Evolutionary conservation across 2,797 vertebrate genomes (phyloP), one percentile per base, ranked within the genome.

Genomic region (Schizothorax lantsangensis): DNA sequence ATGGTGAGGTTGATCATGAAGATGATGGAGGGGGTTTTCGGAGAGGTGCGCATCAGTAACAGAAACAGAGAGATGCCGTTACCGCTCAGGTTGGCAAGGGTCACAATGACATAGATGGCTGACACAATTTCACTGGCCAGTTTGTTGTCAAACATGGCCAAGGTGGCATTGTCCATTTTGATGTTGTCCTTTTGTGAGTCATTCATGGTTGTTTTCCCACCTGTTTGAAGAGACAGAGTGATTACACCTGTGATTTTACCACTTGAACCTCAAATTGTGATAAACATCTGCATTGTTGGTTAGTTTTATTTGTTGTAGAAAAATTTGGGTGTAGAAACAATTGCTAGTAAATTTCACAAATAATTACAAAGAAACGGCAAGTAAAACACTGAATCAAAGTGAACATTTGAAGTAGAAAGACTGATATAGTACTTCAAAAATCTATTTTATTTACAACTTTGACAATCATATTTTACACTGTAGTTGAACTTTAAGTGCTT

Each of bases 1-100:
- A 97, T 86, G 86, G 96, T 98, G 52, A 99, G 95, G 89, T 99
- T 97, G 88, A 99, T 98, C 98, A 99, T 98, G 92, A 98, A 97
- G 90, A 99, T 96, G 87, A 97, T 95, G 36, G 97, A 96, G 1
- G 97, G 93, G 0, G 96, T 96, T 91, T 95, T 96, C 7, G 98
- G 97, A 30, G 95, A 95, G 57, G 97, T 97, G 86, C 93, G 96
- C 2, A 95, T 95, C 72, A 95, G 78, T 11, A 99, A 95, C 5
- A 99, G 94, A 97, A 96, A 98, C 85, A 99, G 93, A 12, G 97
- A 97, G 57, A 98, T 88, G 3, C 95, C 87, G n/a, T 99, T 99
- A 5, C 97, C 97, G 0, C 94, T 92, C 81, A 98, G 92, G 92
- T 96, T 98, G 21, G 98, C 88, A 14, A 87, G 0, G 1, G 93